These are phyloP conservation scores for Enoplosus armatus DNA, from an alignment of 2,797 vertebrate genomes.

Conservation along the genomic window DNA sequence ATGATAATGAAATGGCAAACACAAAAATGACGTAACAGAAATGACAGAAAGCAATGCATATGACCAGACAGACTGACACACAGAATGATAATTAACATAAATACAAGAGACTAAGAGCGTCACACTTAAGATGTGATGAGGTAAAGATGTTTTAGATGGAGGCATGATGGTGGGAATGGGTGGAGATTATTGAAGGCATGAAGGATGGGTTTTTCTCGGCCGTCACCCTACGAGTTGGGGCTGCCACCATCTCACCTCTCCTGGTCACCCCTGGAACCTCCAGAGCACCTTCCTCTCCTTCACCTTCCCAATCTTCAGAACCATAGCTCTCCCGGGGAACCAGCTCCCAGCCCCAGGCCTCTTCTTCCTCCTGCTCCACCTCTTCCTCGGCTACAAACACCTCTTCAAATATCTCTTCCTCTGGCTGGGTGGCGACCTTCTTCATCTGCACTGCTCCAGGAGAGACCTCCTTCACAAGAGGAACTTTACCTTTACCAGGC, in stretches of 20 bases:
- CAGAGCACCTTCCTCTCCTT: constrained; percentile 80
- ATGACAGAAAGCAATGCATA: constrained; percentile 38
- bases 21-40: constrained; percentile 37
- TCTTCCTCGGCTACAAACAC: constrained; percentile 71
- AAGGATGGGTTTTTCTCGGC: constrained; percentile 73
- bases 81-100: constrained; percentile 36
- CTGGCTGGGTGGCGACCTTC: constrained; percentile 83
- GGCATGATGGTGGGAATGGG: constrained; percentile 74
- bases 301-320: constrained; percentile 85
- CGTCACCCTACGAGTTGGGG: constrained; percentile 75
- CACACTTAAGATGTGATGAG: constrained; percentile 60
- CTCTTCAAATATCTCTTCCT: constrained; percentile 84
- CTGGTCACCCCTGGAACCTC: constrained; percentile 88
- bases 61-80: constrained; percentile 28
- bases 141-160: constrained; percentile 64
- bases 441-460: constrained; percentile 81
- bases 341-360: constrained; percentile 85
- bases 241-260: constrained; percentile 90
- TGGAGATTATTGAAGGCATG: constrained; percentile 78
- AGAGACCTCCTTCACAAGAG: constrained; percentile 82
- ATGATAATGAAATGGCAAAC: constrained; percentile 30
- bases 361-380: constrained; percentile 78
- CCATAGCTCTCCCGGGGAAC: constrained; percentile 81
- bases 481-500: constrained; percentile 60
- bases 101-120: constrained; percentile 36